phyloP scores from a whole-genome alignment of 2,888 invertebrate species.

The Scaptomyza reducta region DNA sequence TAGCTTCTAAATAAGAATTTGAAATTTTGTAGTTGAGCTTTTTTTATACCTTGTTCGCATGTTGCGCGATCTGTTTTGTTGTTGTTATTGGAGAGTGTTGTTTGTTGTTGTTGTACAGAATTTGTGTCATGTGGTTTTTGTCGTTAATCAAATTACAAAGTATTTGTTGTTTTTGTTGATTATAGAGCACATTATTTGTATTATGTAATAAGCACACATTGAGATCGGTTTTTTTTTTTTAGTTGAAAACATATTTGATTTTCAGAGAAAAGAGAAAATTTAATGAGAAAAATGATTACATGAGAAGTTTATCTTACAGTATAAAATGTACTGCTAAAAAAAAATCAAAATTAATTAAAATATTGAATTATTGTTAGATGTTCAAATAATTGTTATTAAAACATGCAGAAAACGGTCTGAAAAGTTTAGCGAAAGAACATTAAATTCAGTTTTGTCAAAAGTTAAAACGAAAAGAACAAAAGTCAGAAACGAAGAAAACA shows the following conservation, averaged over 20 bases:
- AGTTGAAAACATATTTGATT: conserved; percentile 49
- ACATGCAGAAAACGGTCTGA: conserved; percentile 63
- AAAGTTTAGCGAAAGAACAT: conserved; percentile 51
- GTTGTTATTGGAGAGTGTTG: conserved; percentile 25
- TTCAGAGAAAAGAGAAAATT: conserved; percentile 78
- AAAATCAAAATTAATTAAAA: conserved; percentile 6
- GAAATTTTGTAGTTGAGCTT: conserved; percentile 62
- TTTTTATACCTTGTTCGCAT: conserved; percentile 84
- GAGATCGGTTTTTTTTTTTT: conserved; percentile 60
- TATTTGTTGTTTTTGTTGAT: conserved; percentile 59
- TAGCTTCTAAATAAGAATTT: conserved; percentile 63
- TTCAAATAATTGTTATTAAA: conserved; percentile 60
- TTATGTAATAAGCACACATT: conserved; percentile 81
- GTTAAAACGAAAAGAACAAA: conserved; percentile 18
- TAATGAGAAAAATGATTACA: conserved; percentile 75
- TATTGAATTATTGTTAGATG: conserved; percentile 28
- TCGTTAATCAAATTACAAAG: conserved; percentile 57
- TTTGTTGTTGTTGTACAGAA: conserved; percentile 37
- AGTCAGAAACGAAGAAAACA: conserved; percentile 12
- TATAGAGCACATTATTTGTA: conserved; percentile 61
- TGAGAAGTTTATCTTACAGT: conserved; percentile 74
- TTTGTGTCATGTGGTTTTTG: conserved; percentile 54
- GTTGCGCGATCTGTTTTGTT: conserved; percentile 83
- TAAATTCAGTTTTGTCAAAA: conserved; percentile 27
- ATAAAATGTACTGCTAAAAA: conserved; percentile 40